Evolutionary conservation across 2,888 invertebrate genomes (phyloP), one percentile per base, ranked within the genome.

Genomic region (Harpalus rufipes): DNA sequence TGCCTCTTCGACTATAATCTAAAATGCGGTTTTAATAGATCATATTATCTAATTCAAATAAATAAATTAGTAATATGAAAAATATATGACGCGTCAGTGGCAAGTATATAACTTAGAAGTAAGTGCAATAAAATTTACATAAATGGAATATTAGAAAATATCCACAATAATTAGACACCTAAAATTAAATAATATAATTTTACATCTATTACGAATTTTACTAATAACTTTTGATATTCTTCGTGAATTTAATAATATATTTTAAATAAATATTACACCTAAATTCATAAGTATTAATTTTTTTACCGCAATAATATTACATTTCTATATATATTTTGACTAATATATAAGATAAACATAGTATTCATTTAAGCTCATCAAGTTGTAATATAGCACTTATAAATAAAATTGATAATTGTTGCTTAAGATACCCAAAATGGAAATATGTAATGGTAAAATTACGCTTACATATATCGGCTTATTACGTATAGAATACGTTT

Each of bases 11-110:
- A 56, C 78, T 58, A 78, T 32, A 21, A 16, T 25, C 56, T 80
- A 80, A 76, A 61, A 81, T 68, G 72, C 56, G 58, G 61, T 81
- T 25, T 58, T 68, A 56, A 16, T 81, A 21, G 65, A 81, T 81
- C 81, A 81, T 81, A 81, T 65, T 81, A 68, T 68, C 81, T 81
- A 68, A 81, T 81, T 81, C 81, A 81, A 81, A 18, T 72, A 81
- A 81, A 72, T 81, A 81, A 81, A 81, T 81, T 81, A 81, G 81
- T 68, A 81, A 81, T 81, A 81, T 81, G 81, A 81, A 56, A 56
- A 74, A 74, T 72, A 44, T 74, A 51, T 68, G 18, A 63, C 41
- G 44, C 41, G 44, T 51, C 44, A 74, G 41, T 81, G 58, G 78
- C 58, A 78, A 78, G 58, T 78, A 78, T 68, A 68, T 74, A 21